phyloP scores from a whole-genome alignment of 2,797 vertebrate species.

The Rhodeus uyekii region DNA sequence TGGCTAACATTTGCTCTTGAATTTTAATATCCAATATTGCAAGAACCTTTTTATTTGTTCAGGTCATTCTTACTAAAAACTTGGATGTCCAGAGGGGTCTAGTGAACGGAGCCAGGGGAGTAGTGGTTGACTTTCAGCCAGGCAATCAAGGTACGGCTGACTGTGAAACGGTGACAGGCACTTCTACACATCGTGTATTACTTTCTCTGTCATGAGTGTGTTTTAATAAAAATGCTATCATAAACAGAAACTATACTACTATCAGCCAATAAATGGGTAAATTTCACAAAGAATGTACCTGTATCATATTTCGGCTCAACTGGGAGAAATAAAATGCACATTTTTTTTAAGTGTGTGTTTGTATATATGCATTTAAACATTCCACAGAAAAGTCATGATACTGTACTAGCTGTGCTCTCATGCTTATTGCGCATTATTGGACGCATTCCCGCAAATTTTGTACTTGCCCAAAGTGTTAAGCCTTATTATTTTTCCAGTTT shows the following conservation, averaged over 20 bases:
- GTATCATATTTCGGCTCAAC: no score
- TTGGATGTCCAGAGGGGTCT: constrained; percentile 88
- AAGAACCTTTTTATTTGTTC: neutral
- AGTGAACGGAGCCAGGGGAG: constrained; percentile 93
- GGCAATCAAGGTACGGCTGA: constrained; percentile 79
- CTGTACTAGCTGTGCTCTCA: no score
- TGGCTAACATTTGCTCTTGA: neutral
- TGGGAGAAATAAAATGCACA: neutral
- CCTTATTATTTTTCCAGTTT: no score
- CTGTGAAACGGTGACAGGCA: neutral
- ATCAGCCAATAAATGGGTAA: neutral
- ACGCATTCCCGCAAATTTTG: no score
- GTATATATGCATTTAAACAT: no score
- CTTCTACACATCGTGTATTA: neutral
- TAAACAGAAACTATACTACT: neutral
- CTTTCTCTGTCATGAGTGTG: neutral
- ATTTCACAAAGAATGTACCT: neutral
- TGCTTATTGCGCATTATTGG: no score
- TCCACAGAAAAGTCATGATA: no score
- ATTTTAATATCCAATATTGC: neutral
- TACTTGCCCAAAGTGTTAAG: no score
- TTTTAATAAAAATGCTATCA: neutral
- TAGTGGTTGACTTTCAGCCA: constrained; percentile 86
- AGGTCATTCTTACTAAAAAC: constrained; percentile 98
- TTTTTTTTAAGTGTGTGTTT: no score